Evolutionary conservation across 92 coral and sea anemone genomes (phyloP).

Genomic region (Palythoa caribaeorum): DNA sequence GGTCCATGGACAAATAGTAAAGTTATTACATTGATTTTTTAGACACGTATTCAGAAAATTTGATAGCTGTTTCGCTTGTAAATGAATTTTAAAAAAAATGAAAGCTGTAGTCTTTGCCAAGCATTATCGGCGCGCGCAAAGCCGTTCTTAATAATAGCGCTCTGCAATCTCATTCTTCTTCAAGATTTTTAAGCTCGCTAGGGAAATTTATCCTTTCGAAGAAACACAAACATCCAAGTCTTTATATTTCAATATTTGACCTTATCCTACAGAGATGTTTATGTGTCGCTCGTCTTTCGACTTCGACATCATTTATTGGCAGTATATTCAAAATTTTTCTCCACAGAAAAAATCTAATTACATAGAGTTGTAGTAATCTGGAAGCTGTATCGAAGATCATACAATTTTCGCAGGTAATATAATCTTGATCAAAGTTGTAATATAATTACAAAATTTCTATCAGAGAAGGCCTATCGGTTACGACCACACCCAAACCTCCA

Average conservation of each 20-base stretch:
- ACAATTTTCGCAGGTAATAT: conserved; percentile 84
- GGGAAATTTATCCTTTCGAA: background rate
- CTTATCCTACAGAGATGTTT: background rate
- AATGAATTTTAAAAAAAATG: background rate
- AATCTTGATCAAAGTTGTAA: conserved; percentile 83
- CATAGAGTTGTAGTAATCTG: conserved; percentile 62
- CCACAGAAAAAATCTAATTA: conserved; percentile 80
- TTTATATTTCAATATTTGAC: background rate
- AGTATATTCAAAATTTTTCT: conserved; percentile 57
- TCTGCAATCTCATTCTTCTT: background rate
- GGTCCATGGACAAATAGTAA: background rate
- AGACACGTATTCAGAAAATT: background rate
- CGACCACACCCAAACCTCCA: conserved; percentile 78
- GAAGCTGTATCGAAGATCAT: conserved; percentile 78
- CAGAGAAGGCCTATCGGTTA: conserved; percentile 72
- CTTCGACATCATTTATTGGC: conserved; percentile 68
- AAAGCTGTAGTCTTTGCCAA: background rate
- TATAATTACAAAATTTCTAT: conserved; percentile 75
- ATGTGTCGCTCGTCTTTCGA: background rate
- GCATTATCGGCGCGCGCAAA: background rate
- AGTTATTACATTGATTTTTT: background rate
- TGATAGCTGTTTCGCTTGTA: conserved; percentile 8
- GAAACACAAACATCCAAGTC: conserved; percentile 10
- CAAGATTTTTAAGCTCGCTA: background rate
- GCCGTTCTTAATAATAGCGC: too few species aligned